Percentiles rank a stretch among this genome's conserved stretches.
Evolutionary conservation across 2,797 vertebrate genomes (phyloP).

Genomic region (Geotrypetes seraphini): DNA sequence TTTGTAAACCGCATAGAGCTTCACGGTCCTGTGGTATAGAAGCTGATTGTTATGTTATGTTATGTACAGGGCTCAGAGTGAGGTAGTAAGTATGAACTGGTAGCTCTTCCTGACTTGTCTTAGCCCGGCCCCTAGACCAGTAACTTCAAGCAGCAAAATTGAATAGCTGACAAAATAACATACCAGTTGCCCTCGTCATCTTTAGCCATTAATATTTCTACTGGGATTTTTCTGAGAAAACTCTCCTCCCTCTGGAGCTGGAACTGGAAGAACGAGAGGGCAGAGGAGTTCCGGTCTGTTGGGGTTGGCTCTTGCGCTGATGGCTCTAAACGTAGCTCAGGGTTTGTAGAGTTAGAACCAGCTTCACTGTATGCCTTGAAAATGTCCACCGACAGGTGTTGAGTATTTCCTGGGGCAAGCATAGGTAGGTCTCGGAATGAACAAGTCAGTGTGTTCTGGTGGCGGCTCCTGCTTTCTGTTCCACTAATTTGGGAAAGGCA

Average conservation of each 20-base stretch:
- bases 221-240: conserved; percentile 36
- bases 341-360: accelerated
- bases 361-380: not conserved
- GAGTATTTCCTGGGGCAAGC: conserved; percentile 3
- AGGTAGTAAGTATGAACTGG: no score
- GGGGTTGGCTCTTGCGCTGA: accelerated
- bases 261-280: conserved; percentile 55
- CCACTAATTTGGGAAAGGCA: no score
- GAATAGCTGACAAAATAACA: conserved; percentile 7
- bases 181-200: conserved; percentile 58
- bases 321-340: accelerated
- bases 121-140: no score
- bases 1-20: no score
- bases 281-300: conserved; percentile 17
- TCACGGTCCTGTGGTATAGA: no score
- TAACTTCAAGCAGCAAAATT: no score
- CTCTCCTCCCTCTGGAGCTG: conserved; percentile 60
- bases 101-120: no score
- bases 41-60: no score
- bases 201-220: conserved; percentile 38
- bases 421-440: not conserved
- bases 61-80: no score
- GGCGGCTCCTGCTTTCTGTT: not conserved
- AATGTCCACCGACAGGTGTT: not conserved
- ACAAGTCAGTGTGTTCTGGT: accelerated